Conservation (phyloP, 1,140 invertebrate genomes). For the Coelopa frigida region DNA sequence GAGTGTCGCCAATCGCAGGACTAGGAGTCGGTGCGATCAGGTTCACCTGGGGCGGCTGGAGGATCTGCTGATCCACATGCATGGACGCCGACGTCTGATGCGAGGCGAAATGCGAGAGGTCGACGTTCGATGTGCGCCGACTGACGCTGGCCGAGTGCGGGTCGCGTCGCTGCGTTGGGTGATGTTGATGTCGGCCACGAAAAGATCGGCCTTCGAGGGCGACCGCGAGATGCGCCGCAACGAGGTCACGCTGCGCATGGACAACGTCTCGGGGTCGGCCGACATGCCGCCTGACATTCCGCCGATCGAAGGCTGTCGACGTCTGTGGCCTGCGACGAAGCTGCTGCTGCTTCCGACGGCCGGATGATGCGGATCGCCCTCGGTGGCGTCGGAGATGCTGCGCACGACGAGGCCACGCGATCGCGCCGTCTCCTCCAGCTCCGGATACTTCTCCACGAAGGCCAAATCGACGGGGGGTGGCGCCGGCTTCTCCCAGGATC, state of each 20-base stretch:
- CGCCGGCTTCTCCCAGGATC: background rate
- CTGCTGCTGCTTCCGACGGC: background rate
- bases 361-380: conserved; percentile 21
- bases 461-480: conserved; percentile 29
- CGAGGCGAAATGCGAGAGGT: conserved; percentile 22
- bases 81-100: background rate
- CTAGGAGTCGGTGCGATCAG: conserved; percentile 31
- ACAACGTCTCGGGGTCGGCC: conserved; percentile 23
- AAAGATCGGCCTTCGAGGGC: conserved; percentile 35
- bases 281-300: conserved; percentile 26
- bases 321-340: conserved; percentile 18
- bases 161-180: conserved; percentile 11
- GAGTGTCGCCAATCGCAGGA: conserved; percentile 16
- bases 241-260: conserved; percentile 36
- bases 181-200: conserved; percentile 40
- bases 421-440: conserved; percentile 35
- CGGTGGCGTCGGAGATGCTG: conserved; percentile 37
- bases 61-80: background rate
- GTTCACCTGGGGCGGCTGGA: conserved; percentile 28
- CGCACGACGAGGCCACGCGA: conserved; percentile 33
- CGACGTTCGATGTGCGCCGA: conserved; percentile 36
- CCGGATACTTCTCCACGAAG: conserved; percentile 38
- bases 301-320: conserved; percentile 32
- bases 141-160: conserved; percentile 34
- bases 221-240: conserved; percentile 32